Evolutionary conservation across 2,113 vertebrate genomes (phyloP), one percentile per base, ranked within the genome.

Genomic region (Tychaedon coryphoeus): DNA sequence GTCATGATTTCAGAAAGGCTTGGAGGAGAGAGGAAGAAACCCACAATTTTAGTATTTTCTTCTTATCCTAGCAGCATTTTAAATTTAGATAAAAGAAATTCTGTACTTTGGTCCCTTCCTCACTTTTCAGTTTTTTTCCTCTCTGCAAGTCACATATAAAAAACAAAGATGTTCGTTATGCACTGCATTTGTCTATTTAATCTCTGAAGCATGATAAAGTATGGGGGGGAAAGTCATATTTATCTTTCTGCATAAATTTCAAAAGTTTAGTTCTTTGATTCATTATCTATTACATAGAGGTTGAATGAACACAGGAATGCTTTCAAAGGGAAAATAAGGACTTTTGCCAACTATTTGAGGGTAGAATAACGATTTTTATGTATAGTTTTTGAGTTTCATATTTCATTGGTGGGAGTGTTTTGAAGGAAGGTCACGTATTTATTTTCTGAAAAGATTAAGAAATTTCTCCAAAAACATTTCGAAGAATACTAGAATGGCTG

Each of bases 171-270:
- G 5, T 6, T 82, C 3, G 1, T 64, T 88, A 36, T 31, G 3
- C 31, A 56, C 13, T 51, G 22, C 5, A 48, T 90, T 86, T 86
- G 8, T 58, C 40, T 76, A 25, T 16, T 88, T 79, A 53, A 58
- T 76, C n/a, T 67, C 69, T 53, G 36, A 71, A 83, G 45, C 0
- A 0, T 67, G 26, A 24, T 56, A 17, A 72, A 2, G 6, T 47
- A 45, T 36, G 8, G 6, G 31, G 10, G 78, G 71, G 9, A 79
- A 85, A 74, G 6, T 60, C 5, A 9, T 50, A 54, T 42, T 87
- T 72, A 13, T 48, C 9, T 74, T 78, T 74, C 26, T 78, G 23
- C 34, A 47, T 42, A 67, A 60, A 78, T 72, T 90, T 81, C 51
- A 75, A 48, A 78, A 33, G 9, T 60, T 67, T 74, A 24, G 74